Conservation (phyloP, 2,797 vertebrate species). For the Tarsius wallacei region DNA sequence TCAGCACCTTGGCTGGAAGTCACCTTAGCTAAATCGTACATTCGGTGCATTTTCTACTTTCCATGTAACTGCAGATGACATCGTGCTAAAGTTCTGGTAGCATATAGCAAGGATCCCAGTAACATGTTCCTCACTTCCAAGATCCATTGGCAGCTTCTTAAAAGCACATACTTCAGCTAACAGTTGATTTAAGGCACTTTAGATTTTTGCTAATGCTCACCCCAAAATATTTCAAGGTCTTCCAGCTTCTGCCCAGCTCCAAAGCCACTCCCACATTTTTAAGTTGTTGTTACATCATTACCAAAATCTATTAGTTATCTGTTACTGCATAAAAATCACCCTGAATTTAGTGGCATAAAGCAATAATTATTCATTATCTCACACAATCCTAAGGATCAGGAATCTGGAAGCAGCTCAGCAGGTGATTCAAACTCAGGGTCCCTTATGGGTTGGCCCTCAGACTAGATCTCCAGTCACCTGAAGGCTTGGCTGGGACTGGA, state of each 20-base stretch:
- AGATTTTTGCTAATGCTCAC: neutral
- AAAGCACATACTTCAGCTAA: neutral
- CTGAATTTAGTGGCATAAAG: neutral
- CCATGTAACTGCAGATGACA: neutral
- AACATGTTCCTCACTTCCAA: neutral
- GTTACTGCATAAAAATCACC: conserved; percentile 4
- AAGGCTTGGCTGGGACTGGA: neutral
- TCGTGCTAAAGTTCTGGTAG: neutral
- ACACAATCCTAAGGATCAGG: neutral
- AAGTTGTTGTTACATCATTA: neutral
- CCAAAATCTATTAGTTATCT: neutral
- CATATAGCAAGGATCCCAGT: neutral
- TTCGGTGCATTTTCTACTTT: neutral
- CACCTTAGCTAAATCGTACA: neutral
- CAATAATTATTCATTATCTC: neutral
- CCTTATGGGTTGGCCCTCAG: neutral
- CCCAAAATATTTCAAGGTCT: neutral
- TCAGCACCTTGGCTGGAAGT: neutral
- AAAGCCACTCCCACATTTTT: neutral
- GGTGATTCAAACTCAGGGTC: neutral
- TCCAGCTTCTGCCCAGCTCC: neutral
- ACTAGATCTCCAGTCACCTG: neutral
- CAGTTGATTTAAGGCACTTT: neutral
- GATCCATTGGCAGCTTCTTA: neutral
- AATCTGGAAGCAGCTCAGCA: neutral